Evolutionary conservation across 23 tunicate species (phyloP), one percentile per base, ranked within the genome.

Genomic region (Corella eumyota): DNA sequence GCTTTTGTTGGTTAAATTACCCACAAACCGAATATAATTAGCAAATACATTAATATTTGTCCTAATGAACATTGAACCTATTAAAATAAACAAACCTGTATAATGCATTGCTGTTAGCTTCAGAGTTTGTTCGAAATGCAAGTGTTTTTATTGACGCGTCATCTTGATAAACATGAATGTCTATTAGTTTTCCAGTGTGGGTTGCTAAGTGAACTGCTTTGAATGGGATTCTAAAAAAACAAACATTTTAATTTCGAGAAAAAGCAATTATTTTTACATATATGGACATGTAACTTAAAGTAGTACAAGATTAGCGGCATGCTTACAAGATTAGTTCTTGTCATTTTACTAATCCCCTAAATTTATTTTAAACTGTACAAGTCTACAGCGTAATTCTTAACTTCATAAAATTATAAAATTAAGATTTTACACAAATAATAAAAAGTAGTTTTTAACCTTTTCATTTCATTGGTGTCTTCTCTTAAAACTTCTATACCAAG

Each of bases 201-300:
- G 74, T 80, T 17, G 90, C 90, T 25, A 80, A 55, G 34, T 80
- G 90, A 4, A 80, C 68, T 19, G 90, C 78, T 47, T 64, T 64
- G 45, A 80, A 80, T 25, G 90, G 90, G 24, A 80, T 62, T 56
- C 90, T 80, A 38, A 21, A 56, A 55, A 23, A 31, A 50, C 13
- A 2, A 50, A 2, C 27, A 54, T n/a, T 23, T 25, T 54, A 5
- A 7, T 62, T 23, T 35, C 19, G 24, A 62, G 5, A n/a, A n/a
- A n/a, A n/a, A n/a, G n/a, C n/a, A n/a, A n/a, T n/a, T n/a, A n/a
- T n/a, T n/a, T n/a, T n/a, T n/a, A n/a, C n/a, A n/a, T n/a, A n/a
- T n/a, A n/a, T n/a, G n/a, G n/a, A n/a, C n/a, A n/a, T n/a, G n/a
- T n/a, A n/a, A n/a, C n/a, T n/a, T n/a, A n/a, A n/a, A n/a, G n/a